These are phyloP conservation scores for Solen grandis DNA, from an alignment of 1,140 invertebrate genomes.

Conservation along the genomic window DNA sequence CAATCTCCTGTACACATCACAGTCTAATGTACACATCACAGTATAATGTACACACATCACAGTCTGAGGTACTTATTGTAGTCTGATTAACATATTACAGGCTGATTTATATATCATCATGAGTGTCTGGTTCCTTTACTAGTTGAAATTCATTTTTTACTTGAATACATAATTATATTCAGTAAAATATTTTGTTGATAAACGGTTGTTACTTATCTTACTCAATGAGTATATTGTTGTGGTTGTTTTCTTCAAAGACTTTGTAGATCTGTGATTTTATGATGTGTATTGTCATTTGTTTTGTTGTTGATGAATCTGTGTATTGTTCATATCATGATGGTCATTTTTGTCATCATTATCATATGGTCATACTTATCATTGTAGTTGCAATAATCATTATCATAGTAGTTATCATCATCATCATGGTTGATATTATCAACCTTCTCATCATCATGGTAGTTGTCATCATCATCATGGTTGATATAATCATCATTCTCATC, in stretches of 20 bases:
- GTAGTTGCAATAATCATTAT: background rate
- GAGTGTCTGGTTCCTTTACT: too few species aligned
- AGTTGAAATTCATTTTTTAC: too few species aligned
- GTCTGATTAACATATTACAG: too few species aligned
- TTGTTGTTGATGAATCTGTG: background rate
- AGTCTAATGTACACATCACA: too few species aligned
- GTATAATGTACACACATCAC: too few species aligned
- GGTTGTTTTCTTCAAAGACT: background rate
- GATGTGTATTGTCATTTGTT: background rate
- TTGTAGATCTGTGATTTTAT: background rate
- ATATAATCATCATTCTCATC: background rate
- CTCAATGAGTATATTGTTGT: background rate
- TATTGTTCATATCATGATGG: background rate
- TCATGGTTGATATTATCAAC: background rate
- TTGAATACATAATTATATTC: too few species aligned
- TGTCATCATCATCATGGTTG: conserved; percentile 2
- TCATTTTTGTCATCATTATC: conserved; percentile 3
- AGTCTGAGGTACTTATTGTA: too few species aligned
- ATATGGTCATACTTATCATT: background rate
- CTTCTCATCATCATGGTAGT: background rate
- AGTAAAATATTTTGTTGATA: too few species aligned
- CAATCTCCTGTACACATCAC: too few species aligned
- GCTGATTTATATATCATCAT: too few species aligned
- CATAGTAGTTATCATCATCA: conserved; percentile 1
- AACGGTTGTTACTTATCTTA: background rate